Conservation (phyloP, 35 echinoderm and acorn worm genomes). For the Stichopus chloronotus region DNA sequence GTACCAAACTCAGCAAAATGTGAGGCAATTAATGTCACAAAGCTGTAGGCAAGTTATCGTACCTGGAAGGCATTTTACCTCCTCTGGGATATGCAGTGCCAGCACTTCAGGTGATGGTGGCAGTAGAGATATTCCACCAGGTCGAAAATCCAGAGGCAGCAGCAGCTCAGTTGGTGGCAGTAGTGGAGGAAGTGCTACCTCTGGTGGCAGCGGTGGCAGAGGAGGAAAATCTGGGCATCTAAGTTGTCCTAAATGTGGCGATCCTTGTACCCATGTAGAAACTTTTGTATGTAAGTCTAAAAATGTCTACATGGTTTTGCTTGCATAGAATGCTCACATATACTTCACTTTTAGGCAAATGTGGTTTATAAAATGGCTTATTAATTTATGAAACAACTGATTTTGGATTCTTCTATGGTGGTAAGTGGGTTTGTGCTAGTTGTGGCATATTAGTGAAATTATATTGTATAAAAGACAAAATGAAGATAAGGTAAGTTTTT, state of each 20-base stretch:
- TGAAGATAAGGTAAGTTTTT: background rate
- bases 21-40: background rate
- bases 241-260: conserved; percentile 92
- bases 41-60: background rate
- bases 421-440: background rate
- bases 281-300: conserved; percentile 97
- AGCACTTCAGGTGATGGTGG: conserved; percentile 45
- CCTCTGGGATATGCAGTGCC: conserved; percentile 19
- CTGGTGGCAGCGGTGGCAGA: conserved; percentile 45
- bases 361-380: too few species aligned
- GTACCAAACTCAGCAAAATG: background rate
- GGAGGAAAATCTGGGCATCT: conserved; percentile 78
- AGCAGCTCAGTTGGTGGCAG: conserved; percentile 42
- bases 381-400: too few species aligned
- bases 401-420: too few species aligned
- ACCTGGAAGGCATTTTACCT: conserved; percentile 12
- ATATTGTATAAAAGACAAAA: background rate
- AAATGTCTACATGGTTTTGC: background rate
- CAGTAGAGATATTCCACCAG: conserved; percentile 46
- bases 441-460: background rate
- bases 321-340: background rate
- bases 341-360: too few species aligned
- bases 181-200: conserved; percentile 8
- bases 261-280: conserved; percentile 95
- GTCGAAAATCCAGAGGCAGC: conserved; percentile 65